Evolutionary conservation across 2,113 vertebrate genomes (phyloP), one percentile per base, ranked within the genome.

Genomic region (Thymallus thymallus): DNA sequence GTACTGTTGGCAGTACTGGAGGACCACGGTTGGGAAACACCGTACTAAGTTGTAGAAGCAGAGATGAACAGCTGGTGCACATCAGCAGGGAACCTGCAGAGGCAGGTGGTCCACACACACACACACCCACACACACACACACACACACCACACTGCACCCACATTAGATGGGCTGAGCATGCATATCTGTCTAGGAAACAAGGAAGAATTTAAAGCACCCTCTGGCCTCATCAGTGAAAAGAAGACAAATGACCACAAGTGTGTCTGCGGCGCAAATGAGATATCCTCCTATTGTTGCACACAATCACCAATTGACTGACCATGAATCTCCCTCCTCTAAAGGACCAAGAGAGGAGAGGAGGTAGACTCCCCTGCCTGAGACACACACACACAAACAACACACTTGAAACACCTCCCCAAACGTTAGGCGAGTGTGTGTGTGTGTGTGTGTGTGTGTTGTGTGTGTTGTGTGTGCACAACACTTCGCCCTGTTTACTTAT

Each of bases 221-320:
- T 80, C 72, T 6, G 74, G 88, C 81, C 82, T 73, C 80, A 72
- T 72, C 6, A n/a, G 69, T 83, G 80, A 91, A 91, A 82, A 81
- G 85, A 91, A 91, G 91, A 92, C 87, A 90, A 90, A 93, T 84
- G 82, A 87, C 82, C 86, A 86, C 70, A 75, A 86, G 83, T 81
- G 80, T 77, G 82, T 73, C 73, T 63, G 76, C 78, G 65, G 60
- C 81, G 10, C 88, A 89, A 92, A 91, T 87, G 90, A 91, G 86
- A 75, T 51, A 74, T 68, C 48, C 76, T 65, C 70, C 86, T 79
- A 83, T 88, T 89, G 89, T 91, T 80, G 81, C 75, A 80, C 82
- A 81, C 74, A 90, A 84, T 78, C 9, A 67, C 69, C 82, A 74
- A 92, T 86, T 85, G 84, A 92, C 90, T 91, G 87, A 71, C 80